Percentiles rank a stretch among this genome's conserved stretches.
These are phyloP conservation scores for Panulirus ornatus DNA, from an alignment of 1,140 invertebrate genomes.

Conservation along the genomic window DNA sequence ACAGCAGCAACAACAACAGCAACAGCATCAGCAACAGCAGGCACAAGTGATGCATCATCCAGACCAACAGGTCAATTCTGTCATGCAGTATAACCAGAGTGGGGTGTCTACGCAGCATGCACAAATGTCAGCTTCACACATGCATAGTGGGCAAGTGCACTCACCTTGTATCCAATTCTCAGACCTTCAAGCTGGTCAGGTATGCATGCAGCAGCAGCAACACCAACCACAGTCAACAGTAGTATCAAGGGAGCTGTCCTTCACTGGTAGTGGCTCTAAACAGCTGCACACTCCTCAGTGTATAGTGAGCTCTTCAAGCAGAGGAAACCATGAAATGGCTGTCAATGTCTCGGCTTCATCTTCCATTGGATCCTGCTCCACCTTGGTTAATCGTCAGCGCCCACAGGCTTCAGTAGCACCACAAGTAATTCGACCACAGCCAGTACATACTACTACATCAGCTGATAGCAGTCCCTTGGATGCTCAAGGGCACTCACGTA, in stretches of 20 bases:
- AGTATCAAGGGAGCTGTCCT: conserved; percentile 39
- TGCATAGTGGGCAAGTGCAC: conserved; percentile 34
- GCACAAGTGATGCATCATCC: conserved; percentile 48
- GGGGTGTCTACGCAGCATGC: conserved; percentile 40
- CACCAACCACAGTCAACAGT: conserved; percentile 7
- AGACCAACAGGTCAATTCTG: conserved; percentile 51
- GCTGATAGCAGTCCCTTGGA: conserved; percentile 21
- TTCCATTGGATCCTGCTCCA: conserved; percentile 19
- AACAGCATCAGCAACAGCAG: conserved; percentile 16
- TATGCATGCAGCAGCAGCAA: conserved; percentile 47
- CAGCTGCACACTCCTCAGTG: conserved; percentile 18
- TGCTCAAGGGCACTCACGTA: conserved; percentile 36
- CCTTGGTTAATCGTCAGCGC: conserved; percentile 24
- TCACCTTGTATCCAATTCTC: conserved; percentile 46
- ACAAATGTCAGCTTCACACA: conserved; percentile 49
- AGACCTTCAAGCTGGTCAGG: conserved; percentile 42
- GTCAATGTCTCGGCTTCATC: not conserved
- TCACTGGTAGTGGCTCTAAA: conserved; percentile 22
- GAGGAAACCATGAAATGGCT: not conserved
- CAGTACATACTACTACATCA: conserved; percentile 47
- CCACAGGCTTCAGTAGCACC: conserved; percentile 71
- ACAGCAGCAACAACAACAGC: conserved; percentile 70
- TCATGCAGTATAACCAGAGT: conserved; percentile 66
- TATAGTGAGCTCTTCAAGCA: not conserved
- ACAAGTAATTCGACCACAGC: conserved; percentile 49